Conservation (phyloP, 92 coral and sea anemone species). For the Porites rus region DNA sequence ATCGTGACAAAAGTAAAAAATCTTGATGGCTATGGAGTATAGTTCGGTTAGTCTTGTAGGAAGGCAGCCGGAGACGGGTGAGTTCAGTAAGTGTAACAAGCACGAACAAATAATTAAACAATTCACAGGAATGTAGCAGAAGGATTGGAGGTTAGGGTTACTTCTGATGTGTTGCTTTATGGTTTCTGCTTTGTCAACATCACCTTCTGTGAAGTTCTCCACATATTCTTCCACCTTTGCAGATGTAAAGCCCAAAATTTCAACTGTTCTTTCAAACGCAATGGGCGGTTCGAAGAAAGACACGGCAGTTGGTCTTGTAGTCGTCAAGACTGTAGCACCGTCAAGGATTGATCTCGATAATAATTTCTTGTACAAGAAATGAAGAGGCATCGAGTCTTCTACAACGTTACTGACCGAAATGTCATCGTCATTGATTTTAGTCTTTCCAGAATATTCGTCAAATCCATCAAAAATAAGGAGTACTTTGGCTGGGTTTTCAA, state of each 20-base stretch:
- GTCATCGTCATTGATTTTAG: too few relatives aligned
- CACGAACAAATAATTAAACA: neutral
- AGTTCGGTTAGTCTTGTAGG: conserved; percentile 41
- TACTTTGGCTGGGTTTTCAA: too few relatives aligned
- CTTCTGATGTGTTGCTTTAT: conserved; percentile 19
- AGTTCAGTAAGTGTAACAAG: neutral
- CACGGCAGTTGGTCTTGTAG: too few relatives aligned
- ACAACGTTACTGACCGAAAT: too few relatives aligned
- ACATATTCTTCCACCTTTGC: conserved; percentile 1
- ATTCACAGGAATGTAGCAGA: conserved; percentile 62
- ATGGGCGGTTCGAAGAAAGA: neutral
- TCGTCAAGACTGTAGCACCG: too few relatives aligned
- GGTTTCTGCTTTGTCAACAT: neutral
- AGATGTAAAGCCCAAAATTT: neutral
- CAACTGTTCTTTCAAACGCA: conserved; percentile 2
- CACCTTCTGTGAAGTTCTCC: neutral
- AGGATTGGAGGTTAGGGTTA: conserved; percentile 4
- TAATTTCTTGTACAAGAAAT: neutral
- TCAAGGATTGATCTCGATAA: neutral
- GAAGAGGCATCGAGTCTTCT: conserved; percentile 4
- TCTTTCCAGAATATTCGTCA: neutral
- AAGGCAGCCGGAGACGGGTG: neutral
- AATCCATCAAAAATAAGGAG: conserved; percentile 63
- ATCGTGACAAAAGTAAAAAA: conserved; percentile 14
- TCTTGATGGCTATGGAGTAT: conserved; percentile 26